Evolutionary conservation across 2,113 vertebrate species (phyloP).

Genomic region (Caracal caracal): DNA sequence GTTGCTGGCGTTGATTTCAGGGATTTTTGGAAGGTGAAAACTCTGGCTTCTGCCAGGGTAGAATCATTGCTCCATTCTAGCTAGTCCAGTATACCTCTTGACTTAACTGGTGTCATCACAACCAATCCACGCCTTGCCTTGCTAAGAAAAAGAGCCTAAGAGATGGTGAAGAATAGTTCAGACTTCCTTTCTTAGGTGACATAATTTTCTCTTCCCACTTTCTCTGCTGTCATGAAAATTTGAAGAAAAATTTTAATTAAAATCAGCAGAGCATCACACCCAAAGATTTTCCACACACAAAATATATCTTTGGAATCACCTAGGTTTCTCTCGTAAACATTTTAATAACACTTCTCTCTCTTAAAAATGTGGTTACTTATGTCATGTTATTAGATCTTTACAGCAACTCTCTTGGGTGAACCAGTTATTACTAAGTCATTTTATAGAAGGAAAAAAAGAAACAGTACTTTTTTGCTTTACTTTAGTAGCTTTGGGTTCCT

Average conservation of each 20-base stretch:
- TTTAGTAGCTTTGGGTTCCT: neutral
- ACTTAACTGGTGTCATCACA: neutral
- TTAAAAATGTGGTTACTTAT: neutral
- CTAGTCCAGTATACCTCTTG: neutral
- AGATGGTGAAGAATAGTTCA: neutral
- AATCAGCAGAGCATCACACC: neutral
- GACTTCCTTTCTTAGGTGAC: neutral
- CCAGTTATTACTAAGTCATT: slow-evolving; percentile 19
- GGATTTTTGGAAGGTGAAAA: neutral
- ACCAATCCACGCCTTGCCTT: neutral
- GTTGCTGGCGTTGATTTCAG: neutral
- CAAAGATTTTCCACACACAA: neutral
- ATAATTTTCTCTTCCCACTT: neutral
- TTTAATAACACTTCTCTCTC: slow-evolving; percentile 26
- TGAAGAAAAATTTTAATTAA: neutral
- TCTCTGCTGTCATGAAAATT: slow-evolving; percentile 16
- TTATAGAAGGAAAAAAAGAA: neutral
- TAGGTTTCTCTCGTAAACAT: slow-evolving; percentile 46
- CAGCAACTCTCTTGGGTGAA: neutral
- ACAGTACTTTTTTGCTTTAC: neutral
- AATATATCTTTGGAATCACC: neutral
- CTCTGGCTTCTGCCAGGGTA: neutral
- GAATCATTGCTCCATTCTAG: neutral
- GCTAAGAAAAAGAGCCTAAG: neutral
- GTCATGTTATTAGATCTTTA: slow-evolving; percentile 32